Base-by-base conservation (phyloP, 2,888 invertebrate genomes). In the Andrena camellia region DNA sequence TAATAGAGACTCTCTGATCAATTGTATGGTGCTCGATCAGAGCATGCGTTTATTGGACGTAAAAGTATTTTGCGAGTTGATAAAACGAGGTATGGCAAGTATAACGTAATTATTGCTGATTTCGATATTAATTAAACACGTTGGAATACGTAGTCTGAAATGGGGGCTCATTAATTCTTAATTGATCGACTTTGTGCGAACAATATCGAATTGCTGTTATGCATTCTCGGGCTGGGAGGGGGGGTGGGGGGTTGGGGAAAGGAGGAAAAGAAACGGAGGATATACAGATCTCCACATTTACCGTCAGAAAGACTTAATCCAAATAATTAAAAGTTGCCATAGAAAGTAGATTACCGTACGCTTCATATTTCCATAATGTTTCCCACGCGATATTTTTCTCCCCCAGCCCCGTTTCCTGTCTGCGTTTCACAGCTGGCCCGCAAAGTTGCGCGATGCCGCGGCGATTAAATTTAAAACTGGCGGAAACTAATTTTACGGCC, bases 361-460 rank as follows among this genome's bases (percentile, higher is more conserved):
- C 75, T 84, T 80, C 81, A 57, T 42, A 86, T 89, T 87, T 86
- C 81, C 83, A 84, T 82, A 83, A 85, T 66, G 69, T 80, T 79
- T 81, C 66, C 60, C 50, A 26, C 52, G 48, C 26, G 72, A 84
- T 69, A 42, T 57, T 57, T 33, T 54, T 26, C 63, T 23, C 3
- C 17, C 2, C 26, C 8, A 52, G 20, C 52, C 52, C 1, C 52
- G 52, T 52, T 52, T 6, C 52, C 20, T 20, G 52, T 52, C 52
- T 3, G 52, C 52, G 52, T 52, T 52, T 52, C 52, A 52, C 31
- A 31, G 50, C 54, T 67, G 54, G 42, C 67, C 17, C 26, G 8
- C 3, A 5, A 35, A 74, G 67, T 83, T 77, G 10, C 26, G 23
- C 54, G 42, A 68, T 35, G 10, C 54, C 62, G 26, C 66, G 62